Conservation (phyloP, 2,113 vertebrate species). For the Cheirogaleus medius region DNA sequence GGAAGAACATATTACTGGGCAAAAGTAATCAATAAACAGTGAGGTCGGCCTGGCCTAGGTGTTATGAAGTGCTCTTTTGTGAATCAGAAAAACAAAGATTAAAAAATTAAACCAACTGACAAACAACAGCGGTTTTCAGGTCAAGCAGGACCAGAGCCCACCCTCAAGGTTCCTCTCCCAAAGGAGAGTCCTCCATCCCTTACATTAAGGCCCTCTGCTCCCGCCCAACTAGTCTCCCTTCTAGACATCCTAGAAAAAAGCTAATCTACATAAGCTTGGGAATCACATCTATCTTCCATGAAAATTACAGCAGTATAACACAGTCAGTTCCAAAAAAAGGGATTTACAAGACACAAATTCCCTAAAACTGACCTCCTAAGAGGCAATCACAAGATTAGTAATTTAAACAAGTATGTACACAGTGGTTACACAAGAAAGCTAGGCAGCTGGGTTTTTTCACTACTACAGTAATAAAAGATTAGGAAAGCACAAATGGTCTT, state of each 20-base stretch:
- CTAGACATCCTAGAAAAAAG: neutral
- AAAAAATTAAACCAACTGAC: neutral
- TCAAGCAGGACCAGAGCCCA: neutral
- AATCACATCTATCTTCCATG: neutral
- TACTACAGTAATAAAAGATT: neutral
- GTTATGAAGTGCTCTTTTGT: neutral
- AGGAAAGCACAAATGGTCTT: neutral
- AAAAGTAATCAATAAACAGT: constrained; percentile 13
- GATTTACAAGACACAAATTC: neutral
- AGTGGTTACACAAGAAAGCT: neutral
- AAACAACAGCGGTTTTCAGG: neutral
- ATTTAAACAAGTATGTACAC: neutral
- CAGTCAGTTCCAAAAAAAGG: neutral
- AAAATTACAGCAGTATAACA: neutral
- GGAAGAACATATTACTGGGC: neutral
- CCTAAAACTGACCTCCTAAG: neutral
- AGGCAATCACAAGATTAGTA: neutral
- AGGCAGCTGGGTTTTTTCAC: neutral
- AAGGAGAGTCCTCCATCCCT: neutral
- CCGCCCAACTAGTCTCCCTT: neutral
- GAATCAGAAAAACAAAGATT: neutral
- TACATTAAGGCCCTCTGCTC: neutral
- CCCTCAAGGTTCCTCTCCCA: neutral
- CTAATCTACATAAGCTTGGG: neutral
- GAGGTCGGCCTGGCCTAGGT: neutral